Evolutionary conservation across 2,113 vertebrate genomes (phyloP).

Genomic region (Onychostoma macrolepis): DNA sequence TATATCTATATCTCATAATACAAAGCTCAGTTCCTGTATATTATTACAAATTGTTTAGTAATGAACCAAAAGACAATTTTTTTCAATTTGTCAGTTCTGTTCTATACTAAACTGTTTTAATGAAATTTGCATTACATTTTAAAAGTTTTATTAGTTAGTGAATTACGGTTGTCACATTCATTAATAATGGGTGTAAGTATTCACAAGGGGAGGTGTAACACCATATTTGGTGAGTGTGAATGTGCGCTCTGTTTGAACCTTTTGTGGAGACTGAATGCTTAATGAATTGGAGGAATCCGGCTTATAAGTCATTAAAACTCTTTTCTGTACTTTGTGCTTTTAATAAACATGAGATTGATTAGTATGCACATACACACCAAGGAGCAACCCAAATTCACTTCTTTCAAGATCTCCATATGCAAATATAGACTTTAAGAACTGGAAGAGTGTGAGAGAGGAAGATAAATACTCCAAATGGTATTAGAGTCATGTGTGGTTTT

Average conservation of each 20-base stretch:
- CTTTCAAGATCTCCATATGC: background rate
- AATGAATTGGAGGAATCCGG: background rate
- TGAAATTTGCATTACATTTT: background rate
- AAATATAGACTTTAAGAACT: background rate
- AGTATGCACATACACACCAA: background rate
- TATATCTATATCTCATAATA: background rate
- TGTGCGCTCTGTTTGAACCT: background rate
- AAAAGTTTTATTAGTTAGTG: background rate
- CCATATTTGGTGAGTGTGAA: constrained; percentile 1
- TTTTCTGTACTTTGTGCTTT: constrained; percentile 5
- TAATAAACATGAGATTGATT: constrained; percentile 29
- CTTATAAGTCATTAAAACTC: constrained; percentile 8
- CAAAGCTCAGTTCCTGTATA: background rate
- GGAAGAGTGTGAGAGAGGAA: background rate
- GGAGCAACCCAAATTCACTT: constrained; percentile 1
- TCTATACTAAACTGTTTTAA: background rate
- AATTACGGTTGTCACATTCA: background rate
- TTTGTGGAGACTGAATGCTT: background rate
- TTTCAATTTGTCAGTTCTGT: background rate
- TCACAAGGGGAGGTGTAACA: background rate
- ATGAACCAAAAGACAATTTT: background rate
- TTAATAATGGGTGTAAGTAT: background rate
- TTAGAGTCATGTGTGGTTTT: constrained; percentile 19
- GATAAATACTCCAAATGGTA: background rate
- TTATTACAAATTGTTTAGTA: background rate